Evolutionary conservation across 2,888 invertebrate species (phyloP).

Genomic region (Acleris holmiana): DNA sequence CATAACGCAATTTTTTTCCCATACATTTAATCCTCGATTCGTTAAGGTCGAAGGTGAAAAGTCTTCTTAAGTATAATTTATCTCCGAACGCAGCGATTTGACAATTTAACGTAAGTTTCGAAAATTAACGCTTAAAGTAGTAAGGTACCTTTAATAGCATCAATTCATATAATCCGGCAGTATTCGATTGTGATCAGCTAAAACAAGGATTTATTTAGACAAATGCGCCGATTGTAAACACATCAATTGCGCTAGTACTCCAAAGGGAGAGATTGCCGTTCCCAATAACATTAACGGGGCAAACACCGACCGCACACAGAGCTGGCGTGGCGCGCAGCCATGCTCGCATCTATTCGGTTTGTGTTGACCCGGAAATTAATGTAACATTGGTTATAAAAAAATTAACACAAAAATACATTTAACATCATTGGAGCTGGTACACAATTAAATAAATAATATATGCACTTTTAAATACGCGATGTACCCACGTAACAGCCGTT

Average conservation of each 20-base stretch:
- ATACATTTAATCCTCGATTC: no score
- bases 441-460: no score
- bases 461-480: no score
- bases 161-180: neutral
- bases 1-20: no score
- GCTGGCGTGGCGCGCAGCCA: neutral
- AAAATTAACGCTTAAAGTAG: no score
- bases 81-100: no score
- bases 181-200: slow-evolving; percentile 10
- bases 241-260: slow-evolving; percentile 22
- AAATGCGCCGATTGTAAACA: slow-evolving; percentile 25
- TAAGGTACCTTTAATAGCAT: neutral
- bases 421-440: no score
- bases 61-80: no score
- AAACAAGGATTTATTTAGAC: slow-evolving; percentile 14
- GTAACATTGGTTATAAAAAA: no score
- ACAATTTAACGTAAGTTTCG: no score
- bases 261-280: slow-evolving; percentile 26
- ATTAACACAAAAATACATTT: no score
- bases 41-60: no score
- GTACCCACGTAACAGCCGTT: neutral
- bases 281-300: slow-evolving; percentile 12
- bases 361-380: neutral
- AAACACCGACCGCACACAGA: neutral
- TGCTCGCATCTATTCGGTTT: neutral